phyloP scores from a whole-genome alignment of 2,113 vertebrate species.

The Etheostoma spectabile region DNA sequence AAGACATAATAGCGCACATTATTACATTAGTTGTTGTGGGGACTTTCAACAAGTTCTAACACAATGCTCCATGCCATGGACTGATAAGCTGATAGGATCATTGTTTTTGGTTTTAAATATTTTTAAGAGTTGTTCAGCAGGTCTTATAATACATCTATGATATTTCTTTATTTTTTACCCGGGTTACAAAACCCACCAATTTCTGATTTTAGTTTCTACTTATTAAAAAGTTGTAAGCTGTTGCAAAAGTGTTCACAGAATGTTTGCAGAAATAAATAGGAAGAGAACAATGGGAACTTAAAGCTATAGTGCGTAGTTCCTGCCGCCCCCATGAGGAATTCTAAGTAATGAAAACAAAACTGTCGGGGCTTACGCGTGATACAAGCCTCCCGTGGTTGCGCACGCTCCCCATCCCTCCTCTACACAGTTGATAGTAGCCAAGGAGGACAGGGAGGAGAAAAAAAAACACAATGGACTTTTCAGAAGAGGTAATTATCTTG shows the following conservation, averaged over 20 bases:
- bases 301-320: too few relatives aligned
- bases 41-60: slow-evolving; percentile 7
- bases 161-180: background rate
- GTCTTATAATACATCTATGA: too few relatives aligned
- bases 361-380: too few relatives aligned
- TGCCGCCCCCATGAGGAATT: too few relatives aligned
- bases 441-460: too few relatives aligned
- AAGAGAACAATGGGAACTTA: background rate
- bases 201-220: background rate
- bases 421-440: too few relatives aligned
- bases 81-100: background rate
- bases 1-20: slow-evolving; percentile 5
- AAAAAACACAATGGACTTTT: too few relatives aligned
- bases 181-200: background rate
- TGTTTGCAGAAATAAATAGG: background rate
- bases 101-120: slow-evolving; percentile 43
- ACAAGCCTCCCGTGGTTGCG: too few relatives aligned
- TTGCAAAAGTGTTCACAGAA: background rate
- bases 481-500: too few relatives aligned
- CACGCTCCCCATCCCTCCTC: too few relatives aligned
- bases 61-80: background rate
- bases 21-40: slow-evolving; percentile 15
- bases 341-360: too few relatives aligned
- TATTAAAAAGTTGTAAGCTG: background rate
- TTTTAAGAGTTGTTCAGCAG: background rate